Evolutionary conservation across 2,888 invertebrate genomes (phyloP).

Genomic region (Fragum fragum): DNA sequence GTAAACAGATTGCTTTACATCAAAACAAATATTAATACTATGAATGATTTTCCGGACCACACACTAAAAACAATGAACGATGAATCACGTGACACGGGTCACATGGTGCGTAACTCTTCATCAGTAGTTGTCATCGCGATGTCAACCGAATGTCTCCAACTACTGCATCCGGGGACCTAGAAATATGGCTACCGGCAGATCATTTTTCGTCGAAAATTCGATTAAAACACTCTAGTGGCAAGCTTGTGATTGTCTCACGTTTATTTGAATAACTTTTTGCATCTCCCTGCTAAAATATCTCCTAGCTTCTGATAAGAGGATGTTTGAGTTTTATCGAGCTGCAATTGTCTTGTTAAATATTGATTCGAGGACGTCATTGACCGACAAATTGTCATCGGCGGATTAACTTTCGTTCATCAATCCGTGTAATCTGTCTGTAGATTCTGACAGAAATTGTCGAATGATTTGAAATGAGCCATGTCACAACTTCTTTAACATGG

Average conservation of each 20-base stretch:
- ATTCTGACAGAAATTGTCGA: background rate
- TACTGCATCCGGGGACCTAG: conserved; percentile 19
- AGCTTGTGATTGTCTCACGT: background rate
- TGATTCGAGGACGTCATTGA: background rate
- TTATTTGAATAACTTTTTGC: conserved; percentile 11
- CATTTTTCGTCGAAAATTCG: conserved; percentile 4
- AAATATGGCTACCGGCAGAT: conserved; percentile 26
- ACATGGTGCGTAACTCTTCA: conserved; percentile 25
- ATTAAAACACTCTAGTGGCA: conserved; percentile 10
- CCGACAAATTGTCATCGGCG: background rate
- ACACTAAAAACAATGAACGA: conserved; percentile 22
- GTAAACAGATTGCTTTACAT: conserved; percentile 8
- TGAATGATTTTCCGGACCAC: conserved; percentile 22
- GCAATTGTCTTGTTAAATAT: conserved; percentile 12
- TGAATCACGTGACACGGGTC: conserved; percentile 15
- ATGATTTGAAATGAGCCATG: background rate
- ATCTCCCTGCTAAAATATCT: background rate
- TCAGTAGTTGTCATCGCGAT: conserved; percentile 19
- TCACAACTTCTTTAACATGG: no score
- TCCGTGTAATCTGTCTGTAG: background rate
- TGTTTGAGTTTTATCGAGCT: conserved; percentile 8
- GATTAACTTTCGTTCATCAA: background rate
- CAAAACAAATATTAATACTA: conserved; percentile 3
- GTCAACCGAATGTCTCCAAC: conserved; percentile 30
- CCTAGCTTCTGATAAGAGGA: conserved; percentile 1